These are phyloP conservation scores for Perca flavescens DNA, from an alignment of 2,113 vertebrate genomes.

Conservation along the genomic window DNA sequence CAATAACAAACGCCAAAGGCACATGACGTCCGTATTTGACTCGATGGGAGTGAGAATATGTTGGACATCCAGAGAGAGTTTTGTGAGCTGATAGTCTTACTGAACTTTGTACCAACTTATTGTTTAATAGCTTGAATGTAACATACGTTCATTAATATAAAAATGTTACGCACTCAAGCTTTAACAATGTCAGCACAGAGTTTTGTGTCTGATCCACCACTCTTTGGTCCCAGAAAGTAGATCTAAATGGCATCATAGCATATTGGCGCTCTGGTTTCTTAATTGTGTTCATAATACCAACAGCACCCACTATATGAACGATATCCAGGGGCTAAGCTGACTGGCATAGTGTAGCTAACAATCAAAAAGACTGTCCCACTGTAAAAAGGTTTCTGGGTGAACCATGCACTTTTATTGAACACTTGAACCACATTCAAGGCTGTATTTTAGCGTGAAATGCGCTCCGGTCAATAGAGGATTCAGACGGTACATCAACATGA, in stretches of 20 bases:
- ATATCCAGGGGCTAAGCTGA: background rate
- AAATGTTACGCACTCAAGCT: too few species aligned
- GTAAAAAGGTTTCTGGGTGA: background rate
- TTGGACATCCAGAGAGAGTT: too few species aligned
- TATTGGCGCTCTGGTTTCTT: background rate
- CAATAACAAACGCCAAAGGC: too few species aligned
- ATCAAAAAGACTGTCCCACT: background rate
- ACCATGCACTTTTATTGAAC: background rate
- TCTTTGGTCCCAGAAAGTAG: background rate
- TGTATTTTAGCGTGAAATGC: slow-evolving; percentile 9
- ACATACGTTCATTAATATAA: too few species aligned
- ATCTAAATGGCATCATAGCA: background rate
- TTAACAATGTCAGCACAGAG: too few species aligned
- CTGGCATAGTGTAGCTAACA: background rate
- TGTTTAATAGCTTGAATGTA: too few species aligned
- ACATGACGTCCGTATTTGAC: too few species aligned
- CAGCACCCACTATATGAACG: background rate
- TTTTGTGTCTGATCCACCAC: too few species aligned
- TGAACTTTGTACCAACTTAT: too few species aligned
- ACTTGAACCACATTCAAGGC: background rate
- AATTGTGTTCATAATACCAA: background rate
- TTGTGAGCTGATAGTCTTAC: too few species aligned
- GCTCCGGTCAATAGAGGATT: background rate
- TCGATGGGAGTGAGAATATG: too few species aligned
- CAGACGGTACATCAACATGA: background rate